Evolutionary conservation across 1,140 invertebrate species (phyloP), one percentile per base, ranked within the genome.

Genomic region (Nasonia vitripennis): DNA sequence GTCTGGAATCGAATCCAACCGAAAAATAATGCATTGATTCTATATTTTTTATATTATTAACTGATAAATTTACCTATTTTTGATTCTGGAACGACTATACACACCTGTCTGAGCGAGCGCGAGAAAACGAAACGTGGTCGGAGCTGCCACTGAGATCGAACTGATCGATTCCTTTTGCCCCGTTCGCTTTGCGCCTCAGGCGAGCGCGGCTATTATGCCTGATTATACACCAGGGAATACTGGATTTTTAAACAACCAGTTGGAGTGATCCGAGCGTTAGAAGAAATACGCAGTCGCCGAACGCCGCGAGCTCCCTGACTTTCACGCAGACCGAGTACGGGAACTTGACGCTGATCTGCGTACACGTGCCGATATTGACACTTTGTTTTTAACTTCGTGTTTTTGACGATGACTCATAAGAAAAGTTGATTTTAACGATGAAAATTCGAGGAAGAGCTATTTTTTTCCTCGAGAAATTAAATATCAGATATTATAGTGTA

Each of bases 231-330:
- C 27, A 62, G 0, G 41, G 20, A 23, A 45, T 27, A 67, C n/a
- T 34, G 67, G 20, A 83, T 78, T 78, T 83, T 45, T 71, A 83
- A 83, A 71, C 51, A 82, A 74, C 80, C 80, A 20, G 80, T 82
- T 55, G n/a, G n/a, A 81, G 1, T 48, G 70, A 73, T 34, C 45
- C 12, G 48, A 55, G n/a, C 68, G 41, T 10, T 45, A 81, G 70
- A 73, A 27, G 73, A 82, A 27, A 74, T 68, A n/a, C 23, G 12
- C 5, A 34, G 62, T n/a, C 27, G 27, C 23, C 27, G 70, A 71
- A 34, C 11, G 11, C 23, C 1, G 2, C 10, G 11, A 27, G 23
- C 27, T 45, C 41, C 67, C 79, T 81, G 9, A 45, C 14, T 73
- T 51, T 73, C 14, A 10, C 20, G 27, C 48, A 2, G 41, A 3